Evolutionary conservation across 2,797 vertebrate species (phyloP), one percentile per base, ranked within the genome.

Genomic region (Glossophaga mutica): DNA sequence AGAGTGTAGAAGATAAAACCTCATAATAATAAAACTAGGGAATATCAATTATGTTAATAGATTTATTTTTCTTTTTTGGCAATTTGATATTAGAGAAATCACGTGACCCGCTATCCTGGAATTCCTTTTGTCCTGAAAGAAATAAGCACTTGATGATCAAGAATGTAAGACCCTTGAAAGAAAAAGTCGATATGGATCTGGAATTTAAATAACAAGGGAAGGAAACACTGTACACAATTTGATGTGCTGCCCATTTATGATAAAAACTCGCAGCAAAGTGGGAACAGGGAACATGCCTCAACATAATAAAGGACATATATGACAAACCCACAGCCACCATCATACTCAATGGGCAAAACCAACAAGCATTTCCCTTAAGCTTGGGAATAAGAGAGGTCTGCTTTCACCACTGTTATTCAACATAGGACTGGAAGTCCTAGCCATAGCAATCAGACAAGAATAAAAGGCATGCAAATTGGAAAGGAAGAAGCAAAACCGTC

Each of bases 51-150:
- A 94, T 71, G 50, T 87, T 87, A 55, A 55, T 90, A 86, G 24
- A 77, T 97, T 91, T 95, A 81, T 29, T 62, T 59, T 93, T 86
- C n/a, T n/a, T n/a, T n/a, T n/a, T n/a, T n/a, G n/a, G n/a, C n/a
- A 87, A 57, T 91, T 93, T 81, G 50, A n/a, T 93, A 81, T 34
- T 86, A 87, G n/a, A 50, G 76, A 94, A 91, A 87, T 57, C 34
- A 76, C 34, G 65, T 71, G 37, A 84, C 67, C 34, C 88, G 12
- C 78, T 93, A 44, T 65, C 91, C 74, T 90, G 87, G 42, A 91
- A 89, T 95, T 92, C 88, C 74, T 92, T 94, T 96, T 88, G 32
- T 86, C 21, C 11, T 87, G 67, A 88, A 85, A 83, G 32, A 22
- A 78, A 65, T 93, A 94, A 83, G 34, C n/a, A 73, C 37, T 68